Evolutionary conservation across 2,797 vertebrate species (phyloP).

Genomic region (Liparis tanakae): DNA sequence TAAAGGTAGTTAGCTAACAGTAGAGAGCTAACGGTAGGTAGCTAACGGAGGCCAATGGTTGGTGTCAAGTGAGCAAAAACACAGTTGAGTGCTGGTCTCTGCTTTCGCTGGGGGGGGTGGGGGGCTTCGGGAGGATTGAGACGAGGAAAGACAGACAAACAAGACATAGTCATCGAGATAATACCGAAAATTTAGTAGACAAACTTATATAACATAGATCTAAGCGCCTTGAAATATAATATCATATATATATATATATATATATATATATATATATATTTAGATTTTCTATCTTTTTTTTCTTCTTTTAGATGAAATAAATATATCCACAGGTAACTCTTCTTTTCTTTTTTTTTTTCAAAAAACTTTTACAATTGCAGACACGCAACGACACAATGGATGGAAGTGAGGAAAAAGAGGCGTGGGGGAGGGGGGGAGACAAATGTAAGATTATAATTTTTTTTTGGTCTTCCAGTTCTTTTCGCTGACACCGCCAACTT

Average conservation of each 20-base stretch:
- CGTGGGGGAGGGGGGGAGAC: slow-evolving; percentile 31
- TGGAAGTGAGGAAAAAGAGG: slow-evolving; percentile 68
- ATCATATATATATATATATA: slow-evolving; percentile 82
- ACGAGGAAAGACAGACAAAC: slow-evolving; percentile 75
- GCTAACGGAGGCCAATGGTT: slow-evolving; percentile 77
- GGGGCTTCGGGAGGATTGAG: slow-evolving; percentile 54
- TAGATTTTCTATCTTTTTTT: slow-evolving; percentile 39
- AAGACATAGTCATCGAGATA: slow-evolving; percentile 78
- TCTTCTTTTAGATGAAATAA: slow-evolving; percentile 77
- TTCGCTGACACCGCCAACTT: not conserved
- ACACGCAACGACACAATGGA: slow-evolving; percentile 80
- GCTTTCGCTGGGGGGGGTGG: slow-evolving; percentile 73
- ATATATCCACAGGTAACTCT: slow-evolving; percentile 78
- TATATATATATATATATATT: slow-evolving; percentile 81
- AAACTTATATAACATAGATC: slow-evolving; percentile 81
- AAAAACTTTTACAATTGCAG: slow-evolving; percentile 75
- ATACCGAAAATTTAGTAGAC: slow-evolving; percentile 80
- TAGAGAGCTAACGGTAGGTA: slow-evolving; percentile 20
- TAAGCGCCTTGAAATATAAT: slow-evolving; percentile 81
- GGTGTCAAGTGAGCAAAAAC: slow-evolving; percentile 81
- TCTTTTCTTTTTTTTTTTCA: slow-evolving; percentile 32
- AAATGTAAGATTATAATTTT: slow-evolving; percentile 10
- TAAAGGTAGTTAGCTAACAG: slow-evolving; percentile 1
- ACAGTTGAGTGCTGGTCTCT: slow-evolving; percentile 87
- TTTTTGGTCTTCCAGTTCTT: not conserved